A percentile compares a stretch with the other conserved stretches of the same genome.
These are phyloP conservation scores for Prolemur simus DNA, from an alignment of 2,113 vertebrate genomes.

Conservation along the genomic window DNA sequence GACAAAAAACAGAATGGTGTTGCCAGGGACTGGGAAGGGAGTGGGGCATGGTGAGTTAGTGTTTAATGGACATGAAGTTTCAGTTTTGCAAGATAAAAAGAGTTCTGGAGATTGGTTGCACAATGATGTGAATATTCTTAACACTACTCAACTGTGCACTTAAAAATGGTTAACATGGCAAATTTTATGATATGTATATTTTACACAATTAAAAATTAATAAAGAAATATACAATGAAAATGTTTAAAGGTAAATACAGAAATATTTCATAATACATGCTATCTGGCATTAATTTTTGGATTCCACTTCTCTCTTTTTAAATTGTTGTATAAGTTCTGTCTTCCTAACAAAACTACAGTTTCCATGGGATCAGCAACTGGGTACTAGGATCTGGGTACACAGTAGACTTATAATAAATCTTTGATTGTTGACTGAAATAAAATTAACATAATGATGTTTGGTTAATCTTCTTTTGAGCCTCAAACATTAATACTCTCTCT, in stretches of 20 bases:
- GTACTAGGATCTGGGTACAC: not conserved
- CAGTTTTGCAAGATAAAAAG: not conserved
- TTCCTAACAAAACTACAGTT: not conserved
- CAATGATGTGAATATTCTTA: not conserved
- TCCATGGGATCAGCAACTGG: not conserved
- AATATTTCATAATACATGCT: not conserved
- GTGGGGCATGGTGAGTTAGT: not conserved
- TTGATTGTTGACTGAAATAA: conserved; percentile 27
- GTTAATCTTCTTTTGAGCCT: conserved; percentile 47
- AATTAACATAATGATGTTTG: conserved; percentile 48
- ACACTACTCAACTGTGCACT: not conserved
- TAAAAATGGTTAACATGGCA: not conserved
- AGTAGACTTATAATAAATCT: conserved; percentile 31
- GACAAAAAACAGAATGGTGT: not conserved
- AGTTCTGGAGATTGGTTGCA: not conserved
- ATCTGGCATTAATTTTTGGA: not conserved
- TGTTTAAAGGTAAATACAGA: not conserved
- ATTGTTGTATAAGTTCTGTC: not conserved
- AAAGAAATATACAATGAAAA: conserved; percentile 8
- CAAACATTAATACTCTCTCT: conserved; percentile 3
- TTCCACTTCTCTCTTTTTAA: conserved; percentile 13
- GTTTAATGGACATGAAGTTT: not conserved
- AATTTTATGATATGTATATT: not conserved
- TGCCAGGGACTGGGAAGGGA: not conserved
- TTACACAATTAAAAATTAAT: not conserved